Evolutionary conservation across 1,140 invertebrate species (phyloP).

Genomic region (Dysdera silvatica): DNA sequence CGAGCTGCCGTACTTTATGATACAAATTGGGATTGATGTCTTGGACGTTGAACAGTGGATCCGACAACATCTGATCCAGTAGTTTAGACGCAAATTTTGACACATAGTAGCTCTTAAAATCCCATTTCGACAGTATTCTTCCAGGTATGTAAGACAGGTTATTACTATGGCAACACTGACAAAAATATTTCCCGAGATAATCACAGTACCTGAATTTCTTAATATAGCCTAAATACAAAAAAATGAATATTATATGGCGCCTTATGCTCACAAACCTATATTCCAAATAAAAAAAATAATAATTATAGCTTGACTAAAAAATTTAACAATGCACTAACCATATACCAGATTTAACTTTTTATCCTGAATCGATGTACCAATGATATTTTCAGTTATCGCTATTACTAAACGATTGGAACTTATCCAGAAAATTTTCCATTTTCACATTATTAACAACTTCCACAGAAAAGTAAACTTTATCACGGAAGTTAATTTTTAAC

Average conservation of each 20-base stretch:
- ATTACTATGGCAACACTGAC: constrained; percentile 77
- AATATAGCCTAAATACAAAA: constrained; percentile 53
- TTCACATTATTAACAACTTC: no score
- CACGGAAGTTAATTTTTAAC: no score
- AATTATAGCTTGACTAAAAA: not conserved
- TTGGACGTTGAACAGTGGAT: constrained; percentile 68
- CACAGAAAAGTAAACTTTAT: no score
- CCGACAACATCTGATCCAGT: constrained; percentile 63
- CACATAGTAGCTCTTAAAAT: constrained; percentile 56
- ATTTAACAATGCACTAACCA: no score
- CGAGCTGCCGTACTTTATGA: constrained; percentile 53
- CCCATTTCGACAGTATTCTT: constrained; percentile 64
- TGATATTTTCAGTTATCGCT: no score
- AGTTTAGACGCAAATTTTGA: constrained; percentile 71
- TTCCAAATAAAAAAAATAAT: not conserved
- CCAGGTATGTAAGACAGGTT: constrained; percentile 66
- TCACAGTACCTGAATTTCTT: constrained; percentile 70
- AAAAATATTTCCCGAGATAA: constrained; percentile 80
- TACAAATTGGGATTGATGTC: constrained; percentile 63
- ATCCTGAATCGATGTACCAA: no score
- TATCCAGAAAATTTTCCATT: no score
- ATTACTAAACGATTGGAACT: no score
- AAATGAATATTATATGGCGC: no score
- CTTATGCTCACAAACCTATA: not conserved
- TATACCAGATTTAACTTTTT: no score